Percentiles rank a stretch among this genome's conserved stretches.
Conservation (phyloP, 2,113 vertebrate species). For the Probosciger aterrimus region DNA sequence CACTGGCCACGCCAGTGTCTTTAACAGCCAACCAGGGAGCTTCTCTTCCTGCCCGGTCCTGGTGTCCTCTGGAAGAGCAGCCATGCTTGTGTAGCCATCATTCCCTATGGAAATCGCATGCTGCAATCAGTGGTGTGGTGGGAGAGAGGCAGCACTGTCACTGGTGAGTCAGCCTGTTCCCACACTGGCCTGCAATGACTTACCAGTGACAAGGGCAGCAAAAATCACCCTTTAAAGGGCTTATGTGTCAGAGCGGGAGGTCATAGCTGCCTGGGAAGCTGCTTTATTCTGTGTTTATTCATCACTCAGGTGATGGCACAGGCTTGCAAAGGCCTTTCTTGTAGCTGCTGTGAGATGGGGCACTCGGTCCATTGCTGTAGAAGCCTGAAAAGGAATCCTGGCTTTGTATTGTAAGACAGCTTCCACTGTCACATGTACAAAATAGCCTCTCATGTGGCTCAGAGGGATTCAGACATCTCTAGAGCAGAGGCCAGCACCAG, state of each 20-base stretch:
- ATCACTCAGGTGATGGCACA: rapidly evolving
- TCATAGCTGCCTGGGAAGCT: neutral
- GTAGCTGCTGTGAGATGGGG: neutral
- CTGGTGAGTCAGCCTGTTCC: neutral
- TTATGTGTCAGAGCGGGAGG: neutral
- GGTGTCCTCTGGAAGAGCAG: neutral
- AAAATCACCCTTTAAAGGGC: neutral
- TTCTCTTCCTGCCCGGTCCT: neutral
- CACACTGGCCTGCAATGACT: neutral
- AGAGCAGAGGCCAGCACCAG: neutral
- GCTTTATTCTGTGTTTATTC: neutral
- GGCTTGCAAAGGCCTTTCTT: neutral
- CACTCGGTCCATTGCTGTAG: too few species aligned
- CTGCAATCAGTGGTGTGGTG: rapidly evolving
- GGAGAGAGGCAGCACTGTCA: neutral
- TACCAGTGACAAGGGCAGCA: neutral
- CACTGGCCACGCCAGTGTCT: rapidly evolving
- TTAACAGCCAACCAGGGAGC: neutral
- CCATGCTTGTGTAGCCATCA: rapidly evolving
- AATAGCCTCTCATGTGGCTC: neutral
- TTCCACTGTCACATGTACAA: rapidly evolving
- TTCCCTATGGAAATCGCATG: rapidly evolving
- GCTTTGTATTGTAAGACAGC: neutral
- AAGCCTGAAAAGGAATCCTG: neutral
- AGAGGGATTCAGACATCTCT: neutral